Evolutionary conservation across 2,888 invertebrate species (phyloP).

Genomic region (Margaritifera margaritifera): DNA sequence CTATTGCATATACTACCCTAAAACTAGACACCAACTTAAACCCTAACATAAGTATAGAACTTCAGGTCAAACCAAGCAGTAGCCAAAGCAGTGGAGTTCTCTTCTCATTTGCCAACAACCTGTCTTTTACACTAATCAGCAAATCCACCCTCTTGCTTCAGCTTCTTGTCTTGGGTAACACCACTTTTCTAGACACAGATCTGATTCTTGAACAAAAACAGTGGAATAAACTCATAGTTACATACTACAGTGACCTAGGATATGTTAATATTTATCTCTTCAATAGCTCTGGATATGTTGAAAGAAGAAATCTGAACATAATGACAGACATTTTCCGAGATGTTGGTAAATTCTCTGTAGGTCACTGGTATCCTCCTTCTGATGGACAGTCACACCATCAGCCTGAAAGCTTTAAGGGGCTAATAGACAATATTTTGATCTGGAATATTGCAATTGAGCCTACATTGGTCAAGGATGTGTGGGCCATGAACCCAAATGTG

Average conservation of each 20-base stretch:
- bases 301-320: slow-evolving; percentile 24
- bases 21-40: slow-evolving; percentile 22
- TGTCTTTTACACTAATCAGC: slow-evolving; percentile 29
- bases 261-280: slow-evolving; percentile 37
- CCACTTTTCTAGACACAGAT: slow-evolving; percentile 24
- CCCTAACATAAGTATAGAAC: slow-evolving; percentile 41
- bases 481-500: slow-evolving; percentile 43
- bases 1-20: slow-evolving; percentile 34
- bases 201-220: slow-evolving; percentile 32
- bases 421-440: slow-evolving; percentile 51
- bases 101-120: slow-evolving; percentile 43
- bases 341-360: slow-evolving; percentile 43
- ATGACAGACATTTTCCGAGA: slow-evolving; percentile 31
- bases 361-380: slow-evolving; percentile 51
- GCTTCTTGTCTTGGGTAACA: slow-evolving; percentile 12
- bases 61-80: slow-evolving; percentile 38
- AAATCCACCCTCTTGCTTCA: slow-evolving; percentile 32
- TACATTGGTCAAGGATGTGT: slow-evolving; percentile 44
- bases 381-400: slow-evolving; percentile 30
- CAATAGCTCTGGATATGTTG: slow-evolving; percentile 35
- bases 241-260: slow-evolving; percentile 45
- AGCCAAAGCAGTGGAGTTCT: slow-evolving; percentile 31
- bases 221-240: slow-evolving; percentile 56
- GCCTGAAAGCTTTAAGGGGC: slow-evolving; percentile 34
- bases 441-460: slow-evolving; percentile 47